Evolutionary conservation across 2,113 vertebrate genomes (phyloP).

Genomic region (Anas platyrhynchos): DNA sequence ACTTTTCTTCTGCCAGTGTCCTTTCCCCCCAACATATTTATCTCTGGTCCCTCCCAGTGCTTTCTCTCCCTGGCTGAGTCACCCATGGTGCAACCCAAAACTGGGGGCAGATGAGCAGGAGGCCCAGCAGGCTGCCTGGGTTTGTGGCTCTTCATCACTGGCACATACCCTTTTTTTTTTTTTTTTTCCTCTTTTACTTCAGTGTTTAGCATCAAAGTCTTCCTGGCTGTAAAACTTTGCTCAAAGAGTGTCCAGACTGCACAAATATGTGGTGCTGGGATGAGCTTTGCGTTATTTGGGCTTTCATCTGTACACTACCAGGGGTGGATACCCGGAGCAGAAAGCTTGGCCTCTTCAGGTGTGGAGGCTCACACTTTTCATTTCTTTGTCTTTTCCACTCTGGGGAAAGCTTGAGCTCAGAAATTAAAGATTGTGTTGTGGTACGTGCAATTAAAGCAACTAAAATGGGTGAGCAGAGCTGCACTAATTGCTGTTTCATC

Average conservation of each 20-base stretch:
- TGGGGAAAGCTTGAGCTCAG: not conserved
- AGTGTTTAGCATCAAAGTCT: not conserved
- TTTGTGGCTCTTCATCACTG: rapidly evolving
- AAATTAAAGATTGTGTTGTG: not conserved
- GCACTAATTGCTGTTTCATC: not conserved
- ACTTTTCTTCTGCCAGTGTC: not conserved
- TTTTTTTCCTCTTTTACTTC: not conserved
- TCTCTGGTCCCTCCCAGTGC: rapidly evolving
- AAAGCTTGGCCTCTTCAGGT: rapidly evolving
- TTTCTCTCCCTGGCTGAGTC: not conserved
- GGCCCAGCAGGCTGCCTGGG: not conserved
- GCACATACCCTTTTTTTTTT: not conserved
- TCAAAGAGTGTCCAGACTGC: not conserved
- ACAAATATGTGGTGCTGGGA: not conserved
- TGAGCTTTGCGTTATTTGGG: not conserved
- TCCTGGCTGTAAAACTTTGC: not conserved
- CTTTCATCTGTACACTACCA: not conserved
- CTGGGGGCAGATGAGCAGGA: not conserved
- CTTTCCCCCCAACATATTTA: not conserved
- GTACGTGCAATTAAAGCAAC: not conserved
- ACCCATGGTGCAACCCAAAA: not conserved
- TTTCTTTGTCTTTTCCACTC: not conserved
- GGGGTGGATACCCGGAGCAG: not conserved
- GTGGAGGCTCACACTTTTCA: too few relatives aligned
- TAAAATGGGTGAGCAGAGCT: not conserved